Conservation (phyloP, 2,113 vertebrate species). For the Gadus macrocephalus region DNA sequence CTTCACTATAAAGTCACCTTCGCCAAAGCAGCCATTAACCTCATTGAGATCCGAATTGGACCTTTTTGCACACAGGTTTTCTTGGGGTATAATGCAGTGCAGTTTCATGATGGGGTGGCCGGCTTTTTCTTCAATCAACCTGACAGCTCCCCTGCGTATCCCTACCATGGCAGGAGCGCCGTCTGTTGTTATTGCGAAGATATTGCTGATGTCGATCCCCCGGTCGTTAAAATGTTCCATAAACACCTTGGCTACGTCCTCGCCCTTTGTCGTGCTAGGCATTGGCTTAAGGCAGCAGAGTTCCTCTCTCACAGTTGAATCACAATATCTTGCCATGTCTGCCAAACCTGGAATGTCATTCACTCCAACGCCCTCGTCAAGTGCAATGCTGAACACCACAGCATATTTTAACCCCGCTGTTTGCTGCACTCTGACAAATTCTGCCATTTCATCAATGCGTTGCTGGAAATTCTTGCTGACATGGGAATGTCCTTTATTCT, state of each 20-base stretch:
- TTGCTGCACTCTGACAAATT: background rate
- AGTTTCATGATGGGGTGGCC: no score
- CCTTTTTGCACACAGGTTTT: background rate
- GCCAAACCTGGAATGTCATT: slow-evolving; percentile 13
- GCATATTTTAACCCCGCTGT: slow-evolving; percentile 13
- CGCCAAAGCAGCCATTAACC: no score
- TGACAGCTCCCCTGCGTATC: no score
- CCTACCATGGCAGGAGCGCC: no score
- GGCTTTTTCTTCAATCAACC: no score
- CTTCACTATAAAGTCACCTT: background rate
- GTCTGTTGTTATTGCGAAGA: no score
- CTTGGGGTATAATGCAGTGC: background rate
- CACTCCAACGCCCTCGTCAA: slow-evolving; percentile 17
- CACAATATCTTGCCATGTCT: background rate
- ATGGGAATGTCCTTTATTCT: no score
- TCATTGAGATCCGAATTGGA: background rate
- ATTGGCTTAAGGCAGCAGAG: slow-evolving; percentile 24
- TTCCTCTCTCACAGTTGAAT: slow-evolving; percentile 13
- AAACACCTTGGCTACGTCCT: background rate
- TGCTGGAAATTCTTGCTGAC: no score
- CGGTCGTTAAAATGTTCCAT: background rate
- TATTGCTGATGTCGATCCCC: background rate
- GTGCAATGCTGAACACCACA: slow-evolving; percentile 14
- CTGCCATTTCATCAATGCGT: no score
- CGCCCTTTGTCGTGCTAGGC: slow-evolving; percentile 11